These are phyloP conservation scores for Aelia acuminata DNA, from an alignment of 2,888 invertebrate genomes.

Conservation along the genomic window DNA sequence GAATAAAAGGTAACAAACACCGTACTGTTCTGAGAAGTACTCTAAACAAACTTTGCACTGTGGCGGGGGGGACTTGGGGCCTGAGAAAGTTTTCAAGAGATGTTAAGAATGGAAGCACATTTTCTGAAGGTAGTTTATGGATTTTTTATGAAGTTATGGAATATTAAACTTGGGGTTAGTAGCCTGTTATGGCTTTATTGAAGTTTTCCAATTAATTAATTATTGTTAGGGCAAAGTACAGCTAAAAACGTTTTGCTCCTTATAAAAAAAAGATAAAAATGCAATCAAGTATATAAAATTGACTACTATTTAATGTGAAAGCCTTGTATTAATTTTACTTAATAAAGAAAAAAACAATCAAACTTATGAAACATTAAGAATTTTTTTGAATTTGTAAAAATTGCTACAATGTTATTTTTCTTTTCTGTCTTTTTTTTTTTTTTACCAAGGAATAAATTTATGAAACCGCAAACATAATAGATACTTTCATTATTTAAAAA, in stretches of 20 bases:
- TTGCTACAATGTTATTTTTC: too few species aligned
- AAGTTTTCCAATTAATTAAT: conserved; percentile 14
- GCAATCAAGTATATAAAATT: neutral
- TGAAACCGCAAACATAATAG: too few species aligned
- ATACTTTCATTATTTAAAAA: too few species aligned
- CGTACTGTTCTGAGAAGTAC: neutral
- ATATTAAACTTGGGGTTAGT: neutral
- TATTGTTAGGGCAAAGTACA: neutral
- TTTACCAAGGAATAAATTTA: too few species aligned
- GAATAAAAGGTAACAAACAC: neutral
- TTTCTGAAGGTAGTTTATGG: neutral
- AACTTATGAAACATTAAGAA: too few species aligned
- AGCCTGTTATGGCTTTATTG: neutral
- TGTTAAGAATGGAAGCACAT: neutral
- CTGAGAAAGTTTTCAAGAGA: neutral
- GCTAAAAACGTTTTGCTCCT: neutral
- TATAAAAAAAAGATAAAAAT: neutral
- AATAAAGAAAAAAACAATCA: too few species aligned
- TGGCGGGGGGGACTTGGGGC: neutral
- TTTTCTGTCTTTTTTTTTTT: too few species aligned
- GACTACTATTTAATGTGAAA: too few species aligned
- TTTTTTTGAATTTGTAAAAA: too few species aligned
- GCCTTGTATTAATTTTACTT: too few species aligned
- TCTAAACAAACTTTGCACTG: neutral
- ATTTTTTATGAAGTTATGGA: conserved; percentile 18